Evolutionary conservation across 2,888 invertebrate genomes (phyloP), one percentile per base, ranked within the genome.

Genomic region (Drosophila suboccidentalis): DNA sequence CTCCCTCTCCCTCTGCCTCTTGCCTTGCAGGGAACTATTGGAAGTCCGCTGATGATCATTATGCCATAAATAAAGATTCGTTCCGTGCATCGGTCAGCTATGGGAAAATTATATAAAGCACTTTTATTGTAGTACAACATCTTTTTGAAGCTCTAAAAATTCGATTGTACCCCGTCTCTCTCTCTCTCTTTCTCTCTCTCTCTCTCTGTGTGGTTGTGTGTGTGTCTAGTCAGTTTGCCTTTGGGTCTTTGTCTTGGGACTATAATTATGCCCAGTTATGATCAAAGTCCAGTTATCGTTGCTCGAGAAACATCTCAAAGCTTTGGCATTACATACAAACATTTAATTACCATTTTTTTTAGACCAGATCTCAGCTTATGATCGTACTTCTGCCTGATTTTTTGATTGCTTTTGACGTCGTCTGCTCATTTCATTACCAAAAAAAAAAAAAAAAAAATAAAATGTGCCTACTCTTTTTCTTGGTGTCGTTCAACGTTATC

Each of bases 11-110:
- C 47, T 38, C 29, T 38, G 13, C n/a, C 46, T 22, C 51, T 29
- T 41, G 4, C 39, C 41, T 32, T 39, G 13, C 34, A 63, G 47
- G 59, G 59, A 50, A 72, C 66, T 66, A 72, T 82, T 66, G 65
- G 71, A 49, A 73, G 71, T 66, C 66, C 63, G 44, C 54, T 80
- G 85, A 87, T 87, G 82, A 89, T 87, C 87, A 89, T 89, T 87
- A 87, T 80, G 87, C 87, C 89, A 87, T 87, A 87, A 87, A 87
- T 87, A 89, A 87, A 87, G 87, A 87, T 87, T 89, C 87, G 87
- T 87, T 87, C 87, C 85, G 58, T 82, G 81, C 75, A 73, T 74
- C 61, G 61, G 58, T 54, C 53, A 67, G 76, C 87, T 88, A 88
- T 86, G 89, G 80, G 89, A 87, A 86, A 77, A 80, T 73, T 75